Evolutionary conservation across 2,797 vertebrate species (phyloP), one percentile per base, ranked within the genome.

Genomic region (Brotula barbata): DNA sequence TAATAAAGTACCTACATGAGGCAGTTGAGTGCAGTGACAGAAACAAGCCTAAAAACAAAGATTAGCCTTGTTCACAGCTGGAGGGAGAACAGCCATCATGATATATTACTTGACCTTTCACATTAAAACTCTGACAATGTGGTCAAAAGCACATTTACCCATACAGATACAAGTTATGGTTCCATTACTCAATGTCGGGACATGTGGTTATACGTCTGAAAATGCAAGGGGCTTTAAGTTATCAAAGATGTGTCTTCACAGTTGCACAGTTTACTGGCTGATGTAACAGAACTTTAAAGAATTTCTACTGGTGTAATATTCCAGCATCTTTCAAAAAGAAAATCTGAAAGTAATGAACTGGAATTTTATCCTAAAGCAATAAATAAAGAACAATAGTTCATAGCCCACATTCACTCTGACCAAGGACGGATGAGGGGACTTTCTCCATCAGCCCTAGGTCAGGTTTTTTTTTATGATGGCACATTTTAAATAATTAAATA

Each of bases 71-170:
- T 55, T 67, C 41, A 1, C 43, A 56, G 42, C 52, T 63, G 56
- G 44, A 71, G 51, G 53, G 45, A 21, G 57, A 62, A 57, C 58
- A 59, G 25, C 49, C 45, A 48, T 34, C 37, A 73, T 53, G 41
- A 46, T 21, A 58, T 54, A 19, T 22, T 15, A 22, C 65, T 62
- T 81, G 66, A 86, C 73, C 71, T 77, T 77, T 80, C 64, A 82
- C 67, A 73, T 56, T 67, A 68, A 61, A 78, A 72, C 52, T 64
- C 68, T 66, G 68, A 68, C 74, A 71, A 72, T 77, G 74, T 77
- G 82, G 76, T 65, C 76, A 80, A 71, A 77, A 71, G 55, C 51
- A 78, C 61, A 62, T 16, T 33, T 54, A 80, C 50, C 59, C 66
- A 57, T 59, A 33, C 19, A 71, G 53, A 66, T 63, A 71, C 55